These are phyloP conservation scores for Donacobius atricapilla DNA, from an alignment of 2,113 vertebrate species.

Conservation along the genomic window DNA sequence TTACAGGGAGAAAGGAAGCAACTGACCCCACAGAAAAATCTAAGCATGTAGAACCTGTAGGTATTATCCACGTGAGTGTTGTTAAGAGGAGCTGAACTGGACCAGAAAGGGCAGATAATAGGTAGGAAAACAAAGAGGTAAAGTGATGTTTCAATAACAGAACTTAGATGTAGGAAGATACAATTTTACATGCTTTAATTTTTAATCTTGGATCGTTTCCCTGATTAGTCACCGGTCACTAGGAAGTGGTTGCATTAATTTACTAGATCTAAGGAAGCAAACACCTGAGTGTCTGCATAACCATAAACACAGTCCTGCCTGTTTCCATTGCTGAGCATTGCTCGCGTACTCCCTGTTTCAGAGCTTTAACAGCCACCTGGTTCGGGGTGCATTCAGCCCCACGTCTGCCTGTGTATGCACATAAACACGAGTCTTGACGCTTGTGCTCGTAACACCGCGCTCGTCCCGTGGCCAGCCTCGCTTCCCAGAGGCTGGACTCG, in stretches of 20 bases:
- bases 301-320: not conserved
- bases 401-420: not conserved
- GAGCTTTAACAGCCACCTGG: not conserved
- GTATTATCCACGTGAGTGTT: not conserved
- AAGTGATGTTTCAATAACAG: not conserved
- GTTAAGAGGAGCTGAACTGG: not conserved
- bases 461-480: not conserved
- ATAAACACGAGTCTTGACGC: not conserved
- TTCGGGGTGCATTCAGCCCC: not conserved
- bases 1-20: not conserved
- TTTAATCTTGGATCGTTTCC: not conserved
- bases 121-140: not conserved
- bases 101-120: not conserved
- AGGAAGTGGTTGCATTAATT: not conserved
- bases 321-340: not conserved
- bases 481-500: not conserved
- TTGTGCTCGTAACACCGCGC: not conserved
- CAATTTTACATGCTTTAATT: not conserved
- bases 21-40: not conserved
- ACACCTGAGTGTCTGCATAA: not conserved
- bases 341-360: not conserved
- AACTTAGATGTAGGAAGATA: not conserved
- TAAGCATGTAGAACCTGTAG: not conserved
- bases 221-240: not conserved
- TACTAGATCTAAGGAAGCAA: not conserved